phyloP scores from a whole-genome alignment of 2,797 vertebrate genomes.

The Arremon brunneinucha region DNA sequence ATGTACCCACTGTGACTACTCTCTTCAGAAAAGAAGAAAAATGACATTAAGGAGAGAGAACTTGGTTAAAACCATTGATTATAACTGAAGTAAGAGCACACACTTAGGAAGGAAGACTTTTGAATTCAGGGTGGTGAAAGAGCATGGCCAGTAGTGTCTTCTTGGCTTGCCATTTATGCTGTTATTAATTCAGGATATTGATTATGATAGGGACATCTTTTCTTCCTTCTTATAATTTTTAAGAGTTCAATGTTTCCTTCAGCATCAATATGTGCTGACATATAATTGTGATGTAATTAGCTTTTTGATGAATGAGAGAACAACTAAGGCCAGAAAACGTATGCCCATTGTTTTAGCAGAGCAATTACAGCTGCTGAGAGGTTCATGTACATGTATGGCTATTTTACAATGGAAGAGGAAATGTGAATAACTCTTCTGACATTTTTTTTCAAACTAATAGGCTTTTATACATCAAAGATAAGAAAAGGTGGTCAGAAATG shows the following conservation, averaged over 20 bases:
- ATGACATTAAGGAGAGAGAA: neutral
- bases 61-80: neutral
- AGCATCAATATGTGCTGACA: neutral
- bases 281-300: neutral
- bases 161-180: neutral
- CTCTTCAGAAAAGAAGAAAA: neutral
- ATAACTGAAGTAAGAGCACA: neutral
- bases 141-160: neutral
- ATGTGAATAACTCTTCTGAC: neutral
- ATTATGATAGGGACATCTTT: neutral
- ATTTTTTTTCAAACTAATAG: neutral
- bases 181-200: neutral
- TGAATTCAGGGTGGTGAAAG: neutral
- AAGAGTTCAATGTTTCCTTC: neutral
- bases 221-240: neutral
- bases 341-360: neutral
- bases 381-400: neutral
- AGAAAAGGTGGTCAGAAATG: neutral
- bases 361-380: neutral
- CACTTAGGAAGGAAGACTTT: neutral
- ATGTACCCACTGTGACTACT: neutral
- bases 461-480: neutral
- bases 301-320: neutral
- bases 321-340: neutral
- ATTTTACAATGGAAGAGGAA: neutral